phyloP scores from a whole-genome alignment of 2,113 vertebrate species.

The Egretta garzetta region DNA sequence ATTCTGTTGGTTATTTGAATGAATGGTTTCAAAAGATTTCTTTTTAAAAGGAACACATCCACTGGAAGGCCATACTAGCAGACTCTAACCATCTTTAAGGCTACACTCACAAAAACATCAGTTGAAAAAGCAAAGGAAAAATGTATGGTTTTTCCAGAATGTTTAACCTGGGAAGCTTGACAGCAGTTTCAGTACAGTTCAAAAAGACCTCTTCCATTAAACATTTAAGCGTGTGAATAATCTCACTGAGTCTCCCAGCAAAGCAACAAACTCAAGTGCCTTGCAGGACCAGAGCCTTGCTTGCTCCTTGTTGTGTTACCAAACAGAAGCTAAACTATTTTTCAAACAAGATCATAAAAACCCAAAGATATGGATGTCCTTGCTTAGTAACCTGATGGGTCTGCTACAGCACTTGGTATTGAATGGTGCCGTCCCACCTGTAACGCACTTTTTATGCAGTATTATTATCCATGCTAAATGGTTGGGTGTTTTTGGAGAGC shows the following conservation, averaged over 20 bases:
- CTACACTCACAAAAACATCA: neutral
- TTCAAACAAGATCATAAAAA: neutral
- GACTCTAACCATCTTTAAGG: neutral
- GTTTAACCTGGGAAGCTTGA: neutral
- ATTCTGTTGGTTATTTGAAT: neutral
- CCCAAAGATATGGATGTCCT: neutral
- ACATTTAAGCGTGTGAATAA: accelerated
- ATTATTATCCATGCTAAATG: accelerated
- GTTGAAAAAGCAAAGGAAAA: neutral
- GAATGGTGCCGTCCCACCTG: neutral
- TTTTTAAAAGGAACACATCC: neutral
- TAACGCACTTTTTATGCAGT: neutral
- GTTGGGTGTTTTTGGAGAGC: accelerated
- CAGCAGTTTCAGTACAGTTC: neutral
- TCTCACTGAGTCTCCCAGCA: neutral
- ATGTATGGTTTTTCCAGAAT: neutral
- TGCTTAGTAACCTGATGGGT: neutral
- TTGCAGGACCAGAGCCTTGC: neutral
- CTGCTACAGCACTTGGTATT: neutral
- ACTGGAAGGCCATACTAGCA: neutral
- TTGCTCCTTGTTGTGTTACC: neutral
- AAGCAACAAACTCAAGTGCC: neutral
- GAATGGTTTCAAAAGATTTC: neutral
- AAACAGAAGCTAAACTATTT: neutral
- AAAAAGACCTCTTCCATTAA: neutral